Conservation (phyloP, 2,797 vertebrate species). For the Clarias pachynema region DNA sequence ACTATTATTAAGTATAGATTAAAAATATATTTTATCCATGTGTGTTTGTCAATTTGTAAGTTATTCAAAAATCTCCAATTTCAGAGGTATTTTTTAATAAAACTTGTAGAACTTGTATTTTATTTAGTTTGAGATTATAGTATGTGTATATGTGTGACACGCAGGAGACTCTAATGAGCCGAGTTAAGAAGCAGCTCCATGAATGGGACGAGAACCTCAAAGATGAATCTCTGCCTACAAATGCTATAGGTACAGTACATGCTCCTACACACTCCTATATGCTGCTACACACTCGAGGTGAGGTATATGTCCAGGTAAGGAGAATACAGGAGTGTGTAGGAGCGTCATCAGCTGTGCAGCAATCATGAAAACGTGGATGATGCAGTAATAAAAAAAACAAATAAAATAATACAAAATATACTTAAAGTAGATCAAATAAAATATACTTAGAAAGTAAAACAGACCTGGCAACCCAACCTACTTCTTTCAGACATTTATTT, state of each 20-base stretch:
- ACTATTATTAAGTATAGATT: too few species aligned
- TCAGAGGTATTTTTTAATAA: not conserved
- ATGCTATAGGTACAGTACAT: conserved; percentile 90
- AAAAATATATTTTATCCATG: too few species aligned
- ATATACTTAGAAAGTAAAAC: not conserved
- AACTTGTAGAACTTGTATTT: not conserved
- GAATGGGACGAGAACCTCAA: conserved; percentile 98
- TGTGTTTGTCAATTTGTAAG: too few species aligned
- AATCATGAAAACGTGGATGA: too few species aligned
- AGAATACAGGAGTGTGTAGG: not conserved
- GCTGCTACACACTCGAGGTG: not conserved
- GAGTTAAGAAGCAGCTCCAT: conserved; percentile 94
- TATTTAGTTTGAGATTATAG: not conserved
- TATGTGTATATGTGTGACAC: not conserved
- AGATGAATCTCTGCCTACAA: conserved; percentile 93
- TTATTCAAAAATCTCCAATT: not conserved
- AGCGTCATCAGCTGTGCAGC: too few species aligned
- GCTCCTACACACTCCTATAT: not conserved
- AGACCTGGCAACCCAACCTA: not conserved
- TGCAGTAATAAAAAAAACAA: not conserved
- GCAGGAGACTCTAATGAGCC: conserved; percentile 89
- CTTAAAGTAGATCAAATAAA: not conserved
- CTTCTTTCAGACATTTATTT: too few species aligned
- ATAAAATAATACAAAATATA: too few species aligned
- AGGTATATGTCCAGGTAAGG: not conserved